Base-by-base conservation (phyloP, 2,888 invertebrate species). In the Oscheius sp. region DNA sequence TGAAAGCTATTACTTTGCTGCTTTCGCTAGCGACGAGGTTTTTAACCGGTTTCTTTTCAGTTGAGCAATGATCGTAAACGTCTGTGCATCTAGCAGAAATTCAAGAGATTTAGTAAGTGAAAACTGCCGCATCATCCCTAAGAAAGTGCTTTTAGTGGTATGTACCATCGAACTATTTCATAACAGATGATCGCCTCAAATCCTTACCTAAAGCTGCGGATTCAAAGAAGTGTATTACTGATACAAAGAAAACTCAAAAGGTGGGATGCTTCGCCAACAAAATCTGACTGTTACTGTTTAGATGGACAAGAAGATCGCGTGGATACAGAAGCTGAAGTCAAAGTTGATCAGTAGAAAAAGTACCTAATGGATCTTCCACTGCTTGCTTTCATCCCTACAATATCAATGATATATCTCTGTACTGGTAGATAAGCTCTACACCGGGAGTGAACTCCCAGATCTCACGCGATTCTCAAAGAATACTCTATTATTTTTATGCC, bases 61-160 rank as follows among this genome's bases (percentile, higher is more conserved):
- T 27, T 58, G 16, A 63, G 46, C 13, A 13, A 66, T 66, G 66
- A 66, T 66, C 13, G 66, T 66, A 49, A 66, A 66, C 29, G 66
- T 66, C 16, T 66, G 66, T 52, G 66, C 66, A 13, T 66, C 66
- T 2, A 66, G 66, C 52, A 25, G 66, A 5, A 66, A 52, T 29
- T 52, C 21, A 29, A 66, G 66, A 49, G 66, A 66, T 49, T 16
- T 52, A 27, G 66, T 66, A 18, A 46, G 27, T 49, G 9, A 25
- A 23, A 16, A 29, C 13, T 46, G 2, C 16, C 1, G 16, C n/a
- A 43, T n/a, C 43, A 2, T 9, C 12, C 21, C 16, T n/a, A n/a
- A 41, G 0, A 59, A 25, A 16, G n/a, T 46, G 16, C 2, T 27
- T 66, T 66, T 21, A 66, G 66, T 66, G 49, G 49, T 66, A 66